Evolutionary conservation across 2,113 vertebrate species (phyloP).

Genomic region (Sprattus sprattus): DNA sequence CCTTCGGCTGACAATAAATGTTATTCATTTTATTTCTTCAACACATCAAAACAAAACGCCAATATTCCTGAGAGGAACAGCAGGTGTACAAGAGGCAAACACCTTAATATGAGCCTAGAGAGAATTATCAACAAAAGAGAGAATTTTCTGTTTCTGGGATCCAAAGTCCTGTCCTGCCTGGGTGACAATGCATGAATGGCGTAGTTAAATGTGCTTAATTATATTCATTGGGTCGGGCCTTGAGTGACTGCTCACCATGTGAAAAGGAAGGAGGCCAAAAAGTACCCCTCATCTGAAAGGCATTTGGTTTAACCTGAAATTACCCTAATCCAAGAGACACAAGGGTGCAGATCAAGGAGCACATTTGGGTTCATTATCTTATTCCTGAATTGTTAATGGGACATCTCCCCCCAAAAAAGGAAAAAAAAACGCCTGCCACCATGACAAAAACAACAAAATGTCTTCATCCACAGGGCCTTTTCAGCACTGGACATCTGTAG

Average conservation of each 20-base stretch:
- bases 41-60: not conserved
- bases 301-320: slow-evolving; percentile 45
- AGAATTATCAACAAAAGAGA: not conserved
- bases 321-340: slow-evolving; percentile 45
- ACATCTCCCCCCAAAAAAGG: slow-evolving; percentile 37
- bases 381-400: slow-evolving; percentile 42
- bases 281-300: slow-evolving; percentile 43
- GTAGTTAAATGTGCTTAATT: slow-evolving; percentile 45
- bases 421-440: slow-evolving; percentile 13
- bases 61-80: not conserved
- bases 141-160: not conserved
- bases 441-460: slow-evolving; percentile 11
- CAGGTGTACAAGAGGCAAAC: not conserved
- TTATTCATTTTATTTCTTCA: not conserved
- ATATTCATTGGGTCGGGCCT: slow-evolving; percentile 46
- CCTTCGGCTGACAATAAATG: not conserved
- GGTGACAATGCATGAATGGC: slow-evolving; percentile 7
- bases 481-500: not conserved
- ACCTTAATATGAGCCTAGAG: not conserved
- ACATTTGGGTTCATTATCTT: slow-evolving; percentile 54
- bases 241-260: slow-evolving; percentile 36
- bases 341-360: slow-evolving; percentile 46
- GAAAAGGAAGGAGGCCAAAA: slow-evolving; percentile 31
- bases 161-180: not conserved
- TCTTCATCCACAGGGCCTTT: not conserved